Evolutionary conservation across 1,140 invertebrate genomes (phyloP).

Genomic region (Phymorhynchus buccinoides): DNA sequence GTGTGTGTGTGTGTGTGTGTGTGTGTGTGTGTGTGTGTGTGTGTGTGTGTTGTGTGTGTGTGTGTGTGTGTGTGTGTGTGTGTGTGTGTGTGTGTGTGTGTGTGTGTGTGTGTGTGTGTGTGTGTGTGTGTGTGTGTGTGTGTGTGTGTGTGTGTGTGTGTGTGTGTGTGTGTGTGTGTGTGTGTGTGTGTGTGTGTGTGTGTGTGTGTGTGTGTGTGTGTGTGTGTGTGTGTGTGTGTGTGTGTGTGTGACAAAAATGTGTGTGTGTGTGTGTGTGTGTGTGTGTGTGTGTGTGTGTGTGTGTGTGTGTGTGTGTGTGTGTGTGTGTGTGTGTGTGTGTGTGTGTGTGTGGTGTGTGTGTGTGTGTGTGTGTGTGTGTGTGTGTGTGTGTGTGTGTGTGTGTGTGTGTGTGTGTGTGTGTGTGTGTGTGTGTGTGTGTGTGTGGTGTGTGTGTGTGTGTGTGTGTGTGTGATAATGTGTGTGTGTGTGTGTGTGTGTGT

Average conservation of each 20-base stretch:
- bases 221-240: neutral
- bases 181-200: neutral
- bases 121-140: too few relatives aligned
- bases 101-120: too few relatives aligned
- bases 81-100: too few relatives aligned
- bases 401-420: neutral
- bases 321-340: neutral
- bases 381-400: neutral
- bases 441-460: too few relatives aligned
- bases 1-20: too few relatives aligned
- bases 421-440: neutral
- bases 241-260: too few relatives aligned
- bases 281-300: neutral
- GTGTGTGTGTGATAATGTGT: too few relatives aligned
- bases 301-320: constrained; percentile 12
- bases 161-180: too few relatives aligned
- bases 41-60: too few relatives aligned
- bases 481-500: neutral
- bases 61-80: too few relatives aligned
- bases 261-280: neutral
- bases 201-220: constrained; percentile 1
- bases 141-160: too few relatives aligned
- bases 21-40: too few relatives aligned
- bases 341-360: neutral
- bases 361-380: neutral